These are phyloP conservation scores for Phyllostomus discolor DNA, from an alignment of 2,113 vertebrate genomes.

Conservation along the genomic window DNA sequence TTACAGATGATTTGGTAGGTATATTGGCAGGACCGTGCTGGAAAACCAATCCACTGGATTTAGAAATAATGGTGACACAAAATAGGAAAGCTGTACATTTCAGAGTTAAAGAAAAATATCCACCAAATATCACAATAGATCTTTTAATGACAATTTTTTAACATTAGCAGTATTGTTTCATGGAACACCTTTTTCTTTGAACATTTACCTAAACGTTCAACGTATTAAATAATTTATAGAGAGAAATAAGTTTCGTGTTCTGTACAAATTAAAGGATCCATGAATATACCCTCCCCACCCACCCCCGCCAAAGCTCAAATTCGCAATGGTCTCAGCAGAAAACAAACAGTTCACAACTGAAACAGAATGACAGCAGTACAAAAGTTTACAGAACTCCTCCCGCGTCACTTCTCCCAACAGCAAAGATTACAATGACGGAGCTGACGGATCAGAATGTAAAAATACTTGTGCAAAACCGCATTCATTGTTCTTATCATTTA, in stretches of 20 bases:
- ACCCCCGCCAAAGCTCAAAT: slow-evolving; percentile 69
- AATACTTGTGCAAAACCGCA: slow-evolving; percentile 86
- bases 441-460: slow-evolving; percentile 83
- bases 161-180: slow-evolving; percentile 63
- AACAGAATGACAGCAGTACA: slow-evolving; percentile 79
- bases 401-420: slow-evolving; percentile 71
- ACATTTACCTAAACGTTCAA: slow-evolving; percentile 68
- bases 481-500: slow-evolving; percentile 79
- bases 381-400: slow-evolving; percentile 76
- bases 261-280: slow-evolving; percentile 72
- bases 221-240: slow-evolving; percentile 77
- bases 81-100: slow-evolving; percentile 40
- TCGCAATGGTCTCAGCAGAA: slow-evolving; percentile 72
- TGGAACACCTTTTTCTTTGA: slow-evolving; percentile 69
- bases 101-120: slow-evolving; percentile 72
- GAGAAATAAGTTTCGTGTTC: slow-evolving; percentile 73
- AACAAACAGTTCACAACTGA: slow-evolving; percentile 78
- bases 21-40: slow-evolving; percentile 43
- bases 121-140: slow-evolving; percentile 73
- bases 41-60: slow-evolving; percentile 23
- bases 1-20: slow-evolving; percentile 6
- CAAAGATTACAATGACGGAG: slow-evolving; percentile 77
- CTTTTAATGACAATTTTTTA: slow-evolving; percentile 79
- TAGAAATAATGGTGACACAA: slow-evolving; percentile 29
- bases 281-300: slow-evolving; percentile 1